Evolutionary conservation across 2,797 vertebrate species (phyloP).

Genomic region (Benthosema pterotum): DNA sequence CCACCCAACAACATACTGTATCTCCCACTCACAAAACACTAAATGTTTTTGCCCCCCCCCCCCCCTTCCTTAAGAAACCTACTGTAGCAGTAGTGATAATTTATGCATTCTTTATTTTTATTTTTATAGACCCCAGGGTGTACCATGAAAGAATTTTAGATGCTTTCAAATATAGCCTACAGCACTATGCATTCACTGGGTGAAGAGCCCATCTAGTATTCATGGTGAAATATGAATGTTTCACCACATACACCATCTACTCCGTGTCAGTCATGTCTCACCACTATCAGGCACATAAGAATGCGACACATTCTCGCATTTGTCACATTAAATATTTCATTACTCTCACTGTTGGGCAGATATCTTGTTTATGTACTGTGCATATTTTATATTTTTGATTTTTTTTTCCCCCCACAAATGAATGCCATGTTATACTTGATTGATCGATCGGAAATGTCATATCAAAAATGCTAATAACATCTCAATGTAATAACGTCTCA

Average conservation of each 20-base stretch:
- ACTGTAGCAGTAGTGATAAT: too few relatives aligned
- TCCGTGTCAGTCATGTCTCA: constrained; percentile 59
- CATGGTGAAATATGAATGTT: constrained; percentile 71
- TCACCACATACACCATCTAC: constrained; percentile 57
- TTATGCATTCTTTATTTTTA: too few relatives aligned
- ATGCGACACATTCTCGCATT: constrained; percentile 65
- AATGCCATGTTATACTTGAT: too few relatives aligned
- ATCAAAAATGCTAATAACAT: too few relatives aligned
- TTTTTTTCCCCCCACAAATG: too few relatives aligned
- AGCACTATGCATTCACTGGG: constrained; percentile 31
- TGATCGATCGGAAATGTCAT: too few relatives aligned
- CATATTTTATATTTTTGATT: too few relatives aligned
- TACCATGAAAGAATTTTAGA: constrained; percentile 45
- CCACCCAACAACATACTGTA: too few relatives aligned
- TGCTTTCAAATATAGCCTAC: constrained; percentile 32
- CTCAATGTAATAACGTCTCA: too few relatives aligned
- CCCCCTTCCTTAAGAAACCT: too few relatives aligned
- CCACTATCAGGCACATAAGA: constrained; percentile 57
- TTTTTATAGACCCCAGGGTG: constrained; percentile 30
- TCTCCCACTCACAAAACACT: constrained; percentile 34
- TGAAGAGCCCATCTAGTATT: constrained; percentile 62
- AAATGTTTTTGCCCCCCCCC: constrained; percentile 13
- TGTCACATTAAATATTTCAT: constrained; percentile 73
- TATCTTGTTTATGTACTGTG: too few relatives aligned
- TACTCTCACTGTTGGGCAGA: not conserved